A percentile compares a stretch with the other conserved stretches of the same genome.
These are phyloP conservation scores for Chaetodon trifascialis DNA, from an alignment of 2,113 vertebrate genomes.

Conservation along the genomic window DNA sequence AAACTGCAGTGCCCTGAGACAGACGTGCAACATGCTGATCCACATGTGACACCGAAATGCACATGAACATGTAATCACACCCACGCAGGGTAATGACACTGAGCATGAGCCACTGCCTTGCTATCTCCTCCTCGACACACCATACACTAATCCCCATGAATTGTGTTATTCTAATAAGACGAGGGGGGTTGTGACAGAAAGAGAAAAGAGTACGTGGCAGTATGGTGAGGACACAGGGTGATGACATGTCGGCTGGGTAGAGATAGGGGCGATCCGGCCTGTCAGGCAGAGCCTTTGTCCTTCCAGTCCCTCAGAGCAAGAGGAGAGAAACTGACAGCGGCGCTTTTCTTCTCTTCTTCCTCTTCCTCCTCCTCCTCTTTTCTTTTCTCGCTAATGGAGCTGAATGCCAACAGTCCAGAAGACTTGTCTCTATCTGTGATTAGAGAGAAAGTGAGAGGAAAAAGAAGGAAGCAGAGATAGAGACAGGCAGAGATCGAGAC, in stretches of 20 bases:
- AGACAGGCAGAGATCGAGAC: constrained; percentile 41
- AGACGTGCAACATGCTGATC: constrained; percentile 61
- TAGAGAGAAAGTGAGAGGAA: constrained; percentile 54
- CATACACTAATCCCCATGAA: constrained; percentile 66
- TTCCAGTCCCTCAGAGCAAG: constrained; percentile 59
- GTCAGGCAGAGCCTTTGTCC: constrained; percentile 74
- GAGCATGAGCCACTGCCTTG: constrained; percentile 50
- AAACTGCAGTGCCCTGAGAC: constrained; percentile 20
- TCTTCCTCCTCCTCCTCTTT: constrained; percentile 8
- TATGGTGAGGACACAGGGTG: constrained; percentile 52
- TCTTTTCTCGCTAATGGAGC: constrained; percentile 53
- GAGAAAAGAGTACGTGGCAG: constrained; percentile 48
- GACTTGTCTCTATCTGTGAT: constrained; percentile 71
- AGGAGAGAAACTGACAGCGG: constrained; percentile 67
- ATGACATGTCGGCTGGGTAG: constrained; percentile 51
- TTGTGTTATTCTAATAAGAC: constrained; percentile 69
- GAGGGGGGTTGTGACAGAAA: constrained; percentile 37
- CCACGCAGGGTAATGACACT: constrained; percentile 64
- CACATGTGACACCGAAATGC: constrained; percentile 56
- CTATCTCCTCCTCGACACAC: constrained; percentile 61
- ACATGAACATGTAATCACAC: constrained; percentile 65
- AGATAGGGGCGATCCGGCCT: constrained; percentile 65
- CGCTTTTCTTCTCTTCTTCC: constrained; percentile 53
- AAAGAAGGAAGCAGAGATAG: constrained; percentile 40
- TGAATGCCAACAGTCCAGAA: constrained; percentile 68